phyloP scores from a whole-genome alignment of 2,888 invertebrate species.

The Pegoplata infirma region DNA sequence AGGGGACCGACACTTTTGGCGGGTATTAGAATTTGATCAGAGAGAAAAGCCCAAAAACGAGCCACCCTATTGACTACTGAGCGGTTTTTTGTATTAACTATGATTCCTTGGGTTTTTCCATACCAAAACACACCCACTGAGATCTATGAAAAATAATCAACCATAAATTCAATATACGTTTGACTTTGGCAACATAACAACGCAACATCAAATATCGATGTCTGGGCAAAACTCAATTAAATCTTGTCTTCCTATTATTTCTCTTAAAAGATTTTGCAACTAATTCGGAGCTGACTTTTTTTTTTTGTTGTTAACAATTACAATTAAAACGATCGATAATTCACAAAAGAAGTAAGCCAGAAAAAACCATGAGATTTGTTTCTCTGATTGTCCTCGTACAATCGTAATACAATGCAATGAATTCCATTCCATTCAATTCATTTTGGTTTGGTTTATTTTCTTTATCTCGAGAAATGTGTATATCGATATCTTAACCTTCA shows the following conservation, averaged over 20 bases:
- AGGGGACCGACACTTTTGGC: too few relatives aligned
- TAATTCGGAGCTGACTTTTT: constrained; percentile 25
- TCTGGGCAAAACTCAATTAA: constrained; percentile 61
- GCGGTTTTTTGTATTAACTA: constrained; percentile 23
- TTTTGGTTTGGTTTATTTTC: background rate
- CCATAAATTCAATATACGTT: constrained; percentile 48
- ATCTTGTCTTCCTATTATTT: constrained; percentile 51
- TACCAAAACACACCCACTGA: constrained; percentile 55
- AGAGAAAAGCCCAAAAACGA: too few relatives aligned
- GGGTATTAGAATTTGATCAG: too few relatives aligned
- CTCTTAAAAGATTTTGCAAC: constrained; percentile 10
- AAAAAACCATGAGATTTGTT: constrained; percentile 39
- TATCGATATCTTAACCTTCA: constrained; percentile 16
- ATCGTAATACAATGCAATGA: constrained; percentile 19
- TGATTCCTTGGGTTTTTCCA: background rate
- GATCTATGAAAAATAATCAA: constrained; percentile 58
- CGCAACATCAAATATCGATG: constrained; percentile 42
- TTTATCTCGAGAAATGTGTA: background rate
- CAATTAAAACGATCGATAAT: constrained; percentile 51
- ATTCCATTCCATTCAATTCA: constrained; percentile 16
- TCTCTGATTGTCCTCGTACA: constrained; percentile 37
- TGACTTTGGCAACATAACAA: constrained; percentile 27
- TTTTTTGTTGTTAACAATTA: too few relatives aligned
- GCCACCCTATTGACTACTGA: constrained; percentile 54
- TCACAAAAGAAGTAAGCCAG: constrained; percentile 6